These are phyloP conservation scores for Magallana nippona DNA, from an alignment of 2,888 invertebrate species.

Conservation along the genomic window DNA sequence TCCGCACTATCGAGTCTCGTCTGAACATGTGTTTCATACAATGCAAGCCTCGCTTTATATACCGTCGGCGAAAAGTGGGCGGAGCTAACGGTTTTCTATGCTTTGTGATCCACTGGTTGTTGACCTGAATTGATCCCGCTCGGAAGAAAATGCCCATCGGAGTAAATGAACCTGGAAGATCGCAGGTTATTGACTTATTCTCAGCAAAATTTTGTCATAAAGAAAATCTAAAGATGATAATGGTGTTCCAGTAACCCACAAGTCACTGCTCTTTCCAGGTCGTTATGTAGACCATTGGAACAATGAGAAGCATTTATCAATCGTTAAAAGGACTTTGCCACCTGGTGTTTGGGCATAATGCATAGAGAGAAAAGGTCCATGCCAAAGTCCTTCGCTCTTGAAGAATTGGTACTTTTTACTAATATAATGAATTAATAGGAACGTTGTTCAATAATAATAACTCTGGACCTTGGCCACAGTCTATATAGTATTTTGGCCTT, in stretches of 20 bases:
- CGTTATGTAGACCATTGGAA: neutral
- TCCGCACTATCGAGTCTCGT: neutral
- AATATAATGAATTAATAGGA: too few species aligned
- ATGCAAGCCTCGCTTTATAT: neutral
- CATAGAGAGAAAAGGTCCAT: neutral
- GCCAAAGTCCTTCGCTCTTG: too few species aligned
- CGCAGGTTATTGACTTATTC: conserved; percentile 23
- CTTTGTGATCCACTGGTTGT: conserved; percentile 23
- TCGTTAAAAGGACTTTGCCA: too few species aligned
- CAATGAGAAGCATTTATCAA: neutral
- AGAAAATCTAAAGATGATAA: neutral
- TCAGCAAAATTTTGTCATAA: neutral
- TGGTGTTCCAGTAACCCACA: conserved; percentile 14
- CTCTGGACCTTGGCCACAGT: too few species aligned
- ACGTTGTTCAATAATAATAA: too few species aligned
- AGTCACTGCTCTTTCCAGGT: neutral
- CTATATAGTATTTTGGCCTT: too few species aligned
- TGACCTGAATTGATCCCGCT: conserved; percentile 26
- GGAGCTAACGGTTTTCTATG: conserved; percentile 27
- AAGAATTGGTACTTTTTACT: too few species aligned
- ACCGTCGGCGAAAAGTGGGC: conserved; percentile 29
- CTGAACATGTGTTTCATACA: conserved; percentile 21
- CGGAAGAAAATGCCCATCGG: conserved; percentile 27
- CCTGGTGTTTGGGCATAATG: too few species aligned
- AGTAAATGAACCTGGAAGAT: conserved; percentile 31